Conservation (phyloP, 1,140 invertebrate species). For the Eueides isabella region DNA sequence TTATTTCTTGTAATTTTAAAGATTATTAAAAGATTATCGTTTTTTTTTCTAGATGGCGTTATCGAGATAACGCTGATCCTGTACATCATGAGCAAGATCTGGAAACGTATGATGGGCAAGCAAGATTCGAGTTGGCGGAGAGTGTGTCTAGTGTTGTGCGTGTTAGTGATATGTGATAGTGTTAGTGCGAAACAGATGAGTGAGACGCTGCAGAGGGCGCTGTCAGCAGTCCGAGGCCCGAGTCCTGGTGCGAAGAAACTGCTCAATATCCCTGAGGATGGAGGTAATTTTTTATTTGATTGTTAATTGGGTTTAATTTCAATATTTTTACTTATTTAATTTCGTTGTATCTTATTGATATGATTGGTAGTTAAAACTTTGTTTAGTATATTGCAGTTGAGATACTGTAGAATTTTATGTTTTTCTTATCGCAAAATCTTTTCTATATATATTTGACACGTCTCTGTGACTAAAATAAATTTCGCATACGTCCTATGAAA, state of each 20-base stretch:
- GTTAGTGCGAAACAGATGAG: constrained; percentile 76
- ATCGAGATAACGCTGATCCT: constrained; percentile 27
- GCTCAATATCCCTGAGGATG: constrained; percentile 81
- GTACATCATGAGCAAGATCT: constrained; percentile 32
- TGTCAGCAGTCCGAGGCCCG: constrained; percentile 77
- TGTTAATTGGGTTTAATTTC: background rate
- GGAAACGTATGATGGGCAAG: constrained; percentile 51
- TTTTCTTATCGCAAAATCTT: no score
- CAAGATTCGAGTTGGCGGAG: constrained; percentile 64
- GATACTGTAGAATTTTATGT: no score
- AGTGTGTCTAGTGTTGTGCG: constrained; percentile 59
- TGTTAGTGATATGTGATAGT: constrained; percentile 39
- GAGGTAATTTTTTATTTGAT: constrained; percentile 62
- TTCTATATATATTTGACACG: no score
- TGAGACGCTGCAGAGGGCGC: constrained; percentile 79
- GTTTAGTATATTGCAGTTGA: no score
- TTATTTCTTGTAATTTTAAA: background rate
- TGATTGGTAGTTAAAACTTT: no score
- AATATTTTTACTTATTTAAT: no score
- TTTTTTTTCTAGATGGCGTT: constrained; percentile 60
- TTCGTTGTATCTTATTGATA: no score
- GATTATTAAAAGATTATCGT: background rate
- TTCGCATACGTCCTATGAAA: no score
- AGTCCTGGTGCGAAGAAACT: constrained; percentile 81
- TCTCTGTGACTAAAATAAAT: no score